Evolutionary conservation across 1,140 invertebrate genomes (phyloP).

Genomic region (Drosophila albomicans): DNA sequence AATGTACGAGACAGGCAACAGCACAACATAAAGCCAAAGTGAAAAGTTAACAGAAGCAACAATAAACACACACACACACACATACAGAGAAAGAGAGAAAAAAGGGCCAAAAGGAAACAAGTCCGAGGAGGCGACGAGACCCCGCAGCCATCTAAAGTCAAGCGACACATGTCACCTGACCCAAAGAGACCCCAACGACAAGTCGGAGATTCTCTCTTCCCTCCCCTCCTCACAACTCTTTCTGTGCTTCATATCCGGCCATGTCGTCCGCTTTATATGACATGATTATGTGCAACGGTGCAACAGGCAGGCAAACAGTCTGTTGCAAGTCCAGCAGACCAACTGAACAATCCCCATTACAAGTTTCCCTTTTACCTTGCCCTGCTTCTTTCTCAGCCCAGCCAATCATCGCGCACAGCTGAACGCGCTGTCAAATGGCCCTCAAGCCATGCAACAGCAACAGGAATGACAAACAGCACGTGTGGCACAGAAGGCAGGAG

Average conservation of each 20-base stretch:
- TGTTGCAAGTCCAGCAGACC: slow-evolving; percentile 28
- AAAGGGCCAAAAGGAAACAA: slow-evolving; percentile 34
- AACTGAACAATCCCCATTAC: slow-evolving; percentile 27
- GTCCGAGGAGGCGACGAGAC: slow-evolving; percentile 17
- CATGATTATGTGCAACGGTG: slow-evolving; percentile 81
- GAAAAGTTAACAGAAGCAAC: slow-evolving; percentile 60
- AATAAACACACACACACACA: slow-evolving; percentile 8
- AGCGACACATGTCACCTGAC: slow-evolving; percentile 74
- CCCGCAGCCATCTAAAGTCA: slow-evolving; percentile 71
- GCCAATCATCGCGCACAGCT: slow-evolving; percentile 19
- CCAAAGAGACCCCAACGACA: slow-evolving; percentile 36
- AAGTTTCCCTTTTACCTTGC: not conserved
- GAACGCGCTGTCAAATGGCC: slow-evolving; percentile 64
- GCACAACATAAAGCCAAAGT: slow-evolving; percentile 65
- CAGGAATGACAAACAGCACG: slow-evolving; percentile 2
- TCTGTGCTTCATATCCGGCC: slow-evolving; percentile 63
- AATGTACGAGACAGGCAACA: slow-evolving; percentile 50
- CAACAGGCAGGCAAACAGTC: slow-evolving; percentile 62
- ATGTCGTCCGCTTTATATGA: slow-evolving; percentile 74
- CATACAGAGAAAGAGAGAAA: slow-evolving; percentile 15
- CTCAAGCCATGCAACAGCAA: slow-evolving; percentile 47
- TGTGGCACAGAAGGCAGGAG: slow-evolving; percentile 13
- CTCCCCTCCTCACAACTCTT: not conserved
- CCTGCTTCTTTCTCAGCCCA: slow-evolving; percentile 6
- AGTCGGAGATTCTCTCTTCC: slow-evolving; percentile 14